These are phyloP conservation scores for Nomia melanderi DNA, from an alignment of 1,140 invertebrate genomes.

Conservation along the genomic window DNA sequence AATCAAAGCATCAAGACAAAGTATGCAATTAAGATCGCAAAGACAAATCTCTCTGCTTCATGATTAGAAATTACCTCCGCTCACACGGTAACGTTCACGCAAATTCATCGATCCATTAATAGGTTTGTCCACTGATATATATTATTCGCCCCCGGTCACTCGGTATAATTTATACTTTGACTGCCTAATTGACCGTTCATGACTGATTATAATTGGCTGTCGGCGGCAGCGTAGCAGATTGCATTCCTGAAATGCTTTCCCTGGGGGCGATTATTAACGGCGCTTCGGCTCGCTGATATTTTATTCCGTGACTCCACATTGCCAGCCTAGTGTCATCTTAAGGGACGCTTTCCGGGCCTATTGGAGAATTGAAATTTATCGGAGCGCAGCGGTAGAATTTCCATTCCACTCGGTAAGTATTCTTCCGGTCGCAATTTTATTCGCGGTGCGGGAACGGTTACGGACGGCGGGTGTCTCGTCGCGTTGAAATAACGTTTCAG, in stretches of 20 bases:
- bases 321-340: not conserved
- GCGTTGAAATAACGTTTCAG: slow-evolving; percentile 42
- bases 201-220: slow-evolving; percentile 60
- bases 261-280: slow-evolving; percentile 20
- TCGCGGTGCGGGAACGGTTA: not conserved
- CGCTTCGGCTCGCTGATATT: not conserved
- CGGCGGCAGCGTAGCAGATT: slow-evolving; percentile 35
- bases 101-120: slow-evolving; percentile 13
- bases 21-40: no score
- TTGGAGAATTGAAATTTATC: not conserved
- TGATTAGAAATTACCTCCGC: no score
- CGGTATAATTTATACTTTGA: slow-evolving; percentile 33
- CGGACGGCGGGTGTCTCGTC: not conserved
- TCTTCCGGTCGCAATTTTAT: not conserved
- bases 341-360: not conserved
- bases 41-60: no score
- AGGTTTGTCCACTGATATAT: slow-evolving; percentile 1
- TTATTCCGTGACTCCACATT: not conserved
- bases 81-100: no score
- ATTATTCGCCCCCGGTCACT: slow-evolving; percentile 31
- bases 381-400: not conserved
- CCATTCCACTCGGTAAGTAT: not conserved
- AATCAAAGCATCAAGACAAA: no score
- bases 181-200: slow-evolving; percentile 57
- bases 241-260: slow-evolving; percentile 40